Percentiles rank a stretch among this genome's conserved stretches.
phyloP scores from a whole-genome alignment of 2,888 invertebrate genomes.

The Urechis unicinctus region DNA sequence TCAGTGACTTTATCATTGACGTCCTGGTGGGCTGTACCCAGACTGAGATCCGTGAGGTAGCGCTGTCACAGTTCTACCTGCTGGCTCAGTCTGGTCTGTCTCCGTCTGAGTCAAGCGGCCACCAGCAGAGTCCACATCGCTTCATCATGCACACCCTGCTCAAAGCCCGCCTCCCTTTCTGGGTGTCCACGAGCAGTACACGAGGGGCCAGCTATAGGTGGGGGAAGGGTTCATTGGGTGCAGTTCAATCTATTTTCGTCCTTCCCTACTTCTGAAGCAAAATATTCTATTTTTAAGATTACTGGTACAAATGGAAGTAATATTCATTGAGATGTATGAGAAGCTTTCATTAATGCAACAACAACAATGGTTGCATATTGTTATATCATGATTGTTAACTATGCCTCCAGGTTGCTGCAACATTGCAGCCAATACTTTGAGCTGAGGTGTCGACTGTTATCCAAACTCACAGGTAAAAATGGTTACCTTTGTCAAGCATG shows the following conservation, averaged over 20 bases:
- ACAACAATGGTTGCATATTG: background rate
- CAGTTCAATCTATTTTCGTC: background rate
- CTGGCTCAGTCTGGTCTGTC: slow-evolving; percentile 39
- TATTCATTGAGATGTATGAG: too few species aligned
- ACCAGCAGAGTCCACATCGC: slow-evolving; percentile 38
- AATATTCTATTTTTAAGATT: too few species aligned
- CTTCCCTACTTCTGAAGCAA: too few species aligned
- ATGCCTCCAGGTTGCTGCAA: slow-evolving; percentile 35
- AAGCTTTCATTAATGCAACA: too few species aligned
- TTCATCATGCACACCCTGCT: slow-evolving; percentile 48
- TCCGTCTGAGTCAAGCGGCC: slow-evolving; percentile 8
- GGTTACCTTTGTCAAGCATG: background rate
- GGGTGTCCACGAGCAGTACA: slow-evolving; percentile 51
- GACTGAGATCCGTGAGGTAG: slow-evolving; percentile 45
- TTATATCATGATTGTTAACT: background rate
- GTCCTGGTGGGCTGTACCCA: slow-evolving; percentile 51
- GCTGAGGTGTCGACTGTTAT: slow-evolving; percentile 48
- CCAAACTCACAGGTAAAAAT: slow-evolving; percentile 40
- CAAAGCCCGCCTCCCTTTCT: slow-evolving; percentile 52
- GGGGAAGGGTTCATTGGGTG: background rate
- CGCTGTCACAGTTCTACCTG: slow-evolving; percentile 49
- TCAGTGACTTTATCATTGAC: slow-evolving; percentile 53
- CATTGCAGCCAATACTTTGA: slow-evolving; percentile 55
- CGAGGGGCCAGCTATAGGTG: slow-evolving; percentile 50
- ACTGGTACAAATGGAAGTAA: too few species aligned